Conservation (phyloP, 2,888 invertebrate species). For the Thereva nobilitata region DNA sequence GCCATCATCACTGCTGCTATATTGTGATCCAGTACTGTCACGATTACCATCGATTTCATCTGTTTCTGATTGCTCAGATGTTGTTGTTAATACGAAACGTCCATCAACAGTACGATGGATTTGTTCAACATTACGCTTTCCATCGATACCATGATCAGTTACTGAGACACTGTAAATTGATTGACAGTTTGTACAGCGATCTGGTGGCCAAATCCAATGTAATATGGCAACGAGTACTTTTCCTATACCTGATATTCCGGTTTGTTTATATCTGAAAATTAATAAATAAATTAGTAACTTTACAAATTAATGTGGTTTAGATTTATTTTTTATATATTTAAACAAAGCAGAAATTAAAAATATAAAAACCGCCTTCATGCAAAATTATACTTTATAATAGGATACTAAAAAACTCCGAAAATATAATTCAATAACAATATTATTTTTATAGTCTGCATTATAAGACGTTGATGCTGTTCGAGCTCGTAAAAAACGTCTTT, state of each 20-base stretch:
- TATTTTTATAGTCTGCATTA: no score
- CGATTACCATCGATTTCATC: slow-evolving; percentile 52
- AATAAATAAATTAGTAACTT: slow-evolving; percentile 11
- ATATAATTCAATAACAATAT: no score
- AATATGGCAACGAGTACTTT: slow-evolving; percentile 70
- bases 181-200: slow-evolving; percentile 66
- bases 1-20: slow-evolving; percentile 78
- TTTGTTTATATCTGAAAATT: slow-evolving; percentile 78
- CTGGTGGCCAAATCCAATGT: slow-evolving; percentile 78
- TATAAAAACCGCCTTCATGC: no score
- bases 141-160: slow-evolving; percentile 51
- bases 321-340: not conserved
- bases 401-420: no score
- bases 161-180: slow-evolving; percentile 57
- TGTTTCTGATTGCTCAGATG: slow-evolving; percentile 51
- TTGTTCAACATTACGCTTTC: slow-evolving; percentile 63
- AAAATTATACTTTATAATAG: no score
- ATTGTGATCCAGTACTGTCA: slow-evolving; percentile 63
- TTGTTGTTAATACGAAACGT: slow-evolving; percentile 67
- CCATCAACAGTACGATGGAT: slow-evolving; percentile 77
- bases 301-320: not conserved
- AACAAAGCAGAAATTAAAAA: no score
- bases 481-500: no score
- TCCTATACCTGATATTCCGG: slow-evolving; percentile 90
- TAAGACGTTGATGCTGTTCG: no score